These are phyloP conservation scores for Tetraodon nigroviridis DNA, from an alignment of 2,113 vertebrate genomes.

Conservation along the genomic window DNA sequence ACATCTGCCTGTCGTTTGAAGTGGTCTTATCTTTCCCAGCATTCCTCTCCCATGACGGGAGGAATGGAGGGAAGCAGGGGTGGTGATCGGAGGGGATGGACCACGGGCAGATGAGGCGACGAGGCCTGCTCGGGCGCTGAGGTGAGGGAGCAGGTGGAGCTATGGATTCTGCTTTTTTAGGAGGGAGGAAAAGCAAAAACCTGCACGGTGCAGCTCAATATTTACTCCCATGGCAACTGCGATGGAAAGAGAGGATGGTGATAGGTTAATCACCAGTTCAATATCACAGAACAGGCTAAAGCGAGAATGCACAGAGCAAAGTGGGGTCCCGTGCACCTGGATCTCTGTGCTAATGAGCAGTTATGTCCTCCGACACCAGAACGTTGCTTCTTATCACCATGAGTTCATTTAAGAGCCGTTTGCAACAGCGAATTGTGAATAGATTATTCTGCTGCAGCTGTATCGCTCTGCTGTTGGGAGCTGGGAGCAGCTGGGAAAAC, in stretches of 20 bases:
- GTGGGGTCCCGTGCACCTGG: too few relatives aligned
- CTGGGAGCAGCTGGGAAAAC: too few relatives aligned
- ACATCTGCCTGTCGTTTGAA: constrained; percentile 55
- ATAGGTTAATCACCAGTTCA: constrained; percentile 39
- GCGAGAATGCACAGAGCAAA: not conserved
- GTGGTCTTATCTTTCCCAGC: constrained; percentile 61
- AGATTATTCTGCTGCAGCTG: too few relatives aligned
- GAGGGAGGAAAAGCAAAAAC: constrained; percentile 14
- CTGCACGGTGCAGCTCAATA: constrained; percentile 44
- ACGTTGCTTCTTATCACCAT: too few relatives aligned
- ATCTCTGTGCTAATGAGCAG: too few relatives aligned
- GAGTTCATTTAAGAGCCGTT: too few relatives aligned
- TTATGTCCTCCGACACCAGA: too few relatives aligned
- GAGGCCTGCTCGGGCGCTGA: constrained; percentile 19
- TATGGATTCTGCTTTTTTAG: constrained; percentile 58
- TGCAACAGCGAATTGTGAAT: too few relatives aligned
- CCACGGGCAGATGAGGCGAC: constrained; percentile 14
- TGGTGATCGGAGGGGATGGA: constrained; percentile 31
- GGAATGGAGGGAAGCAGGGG: constrained; percentile 35
- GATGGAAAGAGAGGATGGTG: constrained; percentile 20
- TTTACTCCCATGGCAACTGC: constrained; percentile 43
- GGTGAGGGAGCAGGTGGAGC: constrained; percentile 49
- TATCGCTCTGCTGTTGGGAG: too few relatives aligned
- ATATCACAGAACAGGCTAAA: constrained; percentile 28
- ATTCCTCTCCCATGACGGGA: constrained; percentile 58